Conservation (phyloP, 1,140 invertebrate species). For the Odontomachus brunneus region DNA sequence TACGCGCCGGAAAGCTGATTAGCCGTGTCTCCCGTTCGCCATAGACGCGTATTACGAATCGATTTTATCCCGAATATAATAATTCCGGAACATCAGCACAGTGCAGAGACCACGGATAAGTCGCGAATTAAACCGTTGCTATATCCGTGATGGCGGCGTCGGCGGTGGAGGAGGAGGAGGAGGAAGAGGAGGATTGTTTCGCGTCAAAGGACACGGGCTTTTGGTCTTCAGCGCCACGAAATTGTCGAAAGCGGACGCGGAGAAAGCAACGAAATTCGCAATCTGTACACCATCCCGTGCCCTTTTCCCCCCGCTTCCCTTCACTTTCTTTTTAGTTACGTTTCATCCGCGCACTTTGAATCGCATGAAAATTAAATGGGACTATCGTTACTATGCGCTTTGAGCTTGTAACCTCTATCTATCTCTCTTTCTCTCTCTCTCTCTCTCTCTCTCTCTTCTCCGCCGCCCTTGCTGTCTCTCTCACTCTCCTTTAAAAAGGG, state of each 20-base stretch:
- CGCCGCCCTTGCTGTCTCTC: too few relatives aligned
- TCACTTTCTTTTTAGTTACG: constrained; percentile 47
- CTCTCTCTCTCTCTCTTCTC: too few relatives aligned
- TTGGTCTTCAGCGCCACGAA: constrained; percentile 41
- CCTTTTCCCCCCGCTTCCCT: not conserved
- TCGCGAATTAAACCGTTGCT: constrained; percentile 37
- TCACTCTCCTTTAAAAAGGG: too few relatives aligned
- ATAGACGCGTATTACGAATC: too few relatives aligned
- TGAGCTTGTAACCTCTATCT: constrained; percentile 29
- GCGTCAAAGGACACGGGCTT: constrained; percentile 43
- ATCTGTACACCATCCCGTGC: constrained; percentile 22
- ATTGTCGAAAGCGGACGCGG: constrained; percentile 36
- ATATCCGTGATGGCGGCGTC: not conserved
- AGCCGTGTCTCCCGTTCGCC: too few relatives aligned
- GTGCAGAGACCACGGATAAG: too few relatives aligned
- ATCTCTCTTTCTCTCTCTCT: too few relatives aligned
- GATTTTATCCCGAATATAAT: too few relatives aligned
- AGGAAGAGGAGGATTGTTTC: constrained; percentile 18
- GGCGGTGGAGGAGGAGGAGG: too few relatives aligned
- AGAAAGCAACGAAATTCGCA: constrained; percentile 44
- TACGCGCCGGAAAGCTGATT: too few relatives aligned
- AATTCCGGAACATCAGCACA: too few relatives aligned
- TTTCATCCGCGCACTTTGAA: constrained; percentile 46
- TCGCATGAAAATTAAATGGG: constrained; percentile 46
- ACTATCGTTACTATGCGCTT: constrained; percentile 45